A percentile compares a stretch with the other conserved stretches of the same genome.
phyloP scores from a whole-genome alignment of 2,888 invertebrate species.

The Acleris literana region DNA sequence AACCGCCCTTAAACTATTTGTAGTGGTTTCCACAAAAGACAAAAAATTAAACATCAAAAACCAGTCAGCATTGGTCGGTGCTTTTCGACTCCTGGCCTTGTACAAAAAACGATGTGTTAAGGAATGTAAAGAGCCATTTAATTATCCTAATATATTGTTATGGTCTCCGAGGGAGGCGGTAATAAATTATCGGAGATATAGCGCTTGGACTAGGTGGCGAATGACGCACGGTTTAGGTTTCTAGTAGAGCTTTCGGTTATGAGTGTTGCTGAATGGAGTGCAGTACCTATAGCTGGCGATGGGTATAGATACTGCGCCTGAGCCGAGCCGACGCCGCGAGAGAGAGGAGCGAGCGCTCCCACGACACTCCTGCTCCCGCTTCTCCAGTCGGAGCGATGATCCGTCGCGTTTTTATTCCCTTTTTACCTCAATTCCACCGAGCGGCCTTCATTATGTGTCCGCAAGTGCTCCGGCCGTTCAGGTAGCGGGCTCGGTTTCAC shows the following conservation, averaged over 20 bases:
- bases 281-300: not conserved
- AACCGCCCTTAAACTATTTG: slow-evolving; percentile 79
- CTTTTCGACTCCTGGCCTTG: slow-evolving; percentile 76
- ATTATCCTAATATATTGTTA: slow-evolving; percentile 84
- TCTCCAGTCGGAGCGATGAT: slow-evolving; percentile 74
- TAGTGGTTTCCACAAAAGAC: slow-evolving; percentile 78
- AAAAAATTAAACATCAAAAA: slow-evolving; percentile 75
- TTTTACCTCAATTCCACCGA: slow-evolving; percentile 72
- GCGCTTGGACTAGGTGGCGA: slow-evolving; percentile 65
- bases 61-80: slow-evolving; percentile 81
- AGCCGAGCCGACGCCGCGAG: slow-evolving; percentile 19
- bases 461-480: slow-evolving; percentile 73
- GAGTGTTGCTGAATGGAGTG: slow-evolving; percentile 29
- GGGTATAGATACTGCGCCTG: slow-evolving; percentile 1
- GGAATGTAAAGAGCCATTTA: slow-evolving; percentile 84
- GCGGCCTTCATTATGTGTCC: slow-evolving; percentile 78
- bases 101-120: slow-evolving; percentile 81
- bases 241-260: slow-evolving; percentile 38
- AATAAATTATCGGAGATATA: slow-evolving; percentile 73
- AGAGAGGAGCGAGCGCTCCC: slow-evolving; percentile 48
- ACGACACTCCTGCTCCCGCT: slow-evolving; percentile 66
- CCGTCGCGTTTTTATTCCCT: slow-evolving; percentile 71
- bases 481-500: slow-evolving; percentile 72
- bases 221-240: slow-evolving; percentile 51
- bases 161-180: slow-evolving; percentile 77